Conservation (phyloP, 2,797 vertebrate genomes). For the Apodemus agrarius region DNA sequence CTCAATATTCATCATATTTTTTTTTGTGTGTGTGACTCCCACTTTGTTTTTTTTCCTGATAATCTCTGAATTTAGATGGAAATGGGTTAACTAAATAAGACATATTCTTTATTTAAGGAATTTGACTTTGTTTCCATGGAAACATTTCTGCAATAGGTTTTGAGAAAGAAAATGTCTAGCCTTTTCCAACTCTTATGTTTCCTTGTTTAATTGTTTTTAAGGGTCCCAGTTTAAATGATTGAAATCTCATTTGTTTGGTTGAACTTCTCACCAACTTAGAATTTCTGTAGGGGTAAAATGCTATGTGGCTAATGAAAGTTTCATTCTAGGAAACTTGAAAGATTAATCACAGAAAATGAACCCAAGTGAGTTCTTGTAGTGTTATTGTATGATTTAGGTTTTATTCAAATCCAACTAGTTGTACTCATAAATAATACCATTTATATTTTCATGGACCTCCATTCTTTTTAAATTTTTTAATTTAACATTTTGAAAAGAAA, state of each 20-base stretch:
- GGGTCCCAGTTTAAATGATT: conserved; percentile 69
- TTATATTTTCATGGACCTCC: background rate
- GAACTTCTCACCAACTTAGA: conserved; percentile 34
- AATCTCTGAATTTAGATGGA: background rate
- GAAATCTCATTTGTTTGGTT: conserved; percentile 56
- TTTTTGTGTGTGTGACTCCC: background rate
- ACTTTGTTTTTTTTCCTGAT: background rate
- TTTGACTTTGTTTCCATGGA: conserved; percentile 64
- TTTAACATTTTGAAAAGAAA: background rate
- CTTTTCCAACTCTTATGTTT: conserved; percentile 48
- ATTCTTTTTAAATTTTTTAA: background rate
- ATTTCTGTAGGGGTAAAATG: conserved; percentile 43
- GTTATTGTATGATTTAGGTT: background rate
- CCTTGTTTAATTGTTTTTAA: conserved; percentile 60
- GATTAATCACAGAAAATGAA: conserved; percentile 36
- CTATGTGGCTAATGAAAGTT: background rate
- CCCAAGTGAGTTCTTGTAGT: background rate
- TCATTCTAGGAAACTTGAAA: conserved; percentile 34
- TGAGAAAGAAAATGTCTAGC: conserved; percentile 56
- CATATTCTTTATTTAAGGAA: conserved; percentile 10
- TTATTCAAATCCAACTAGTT: background rate
- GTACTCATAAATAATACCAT: background rate
- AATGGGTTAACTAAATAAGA: background rate
- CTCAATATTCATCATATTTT: background rate
- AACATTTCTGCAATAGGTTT: conserved; percentile 55